Evolutionary conservation across 2,888 invertebrate genomes (phyloP), one percentile per base, ranked within the genome.

Genomic region (Prenolepis imparis): DNA sequence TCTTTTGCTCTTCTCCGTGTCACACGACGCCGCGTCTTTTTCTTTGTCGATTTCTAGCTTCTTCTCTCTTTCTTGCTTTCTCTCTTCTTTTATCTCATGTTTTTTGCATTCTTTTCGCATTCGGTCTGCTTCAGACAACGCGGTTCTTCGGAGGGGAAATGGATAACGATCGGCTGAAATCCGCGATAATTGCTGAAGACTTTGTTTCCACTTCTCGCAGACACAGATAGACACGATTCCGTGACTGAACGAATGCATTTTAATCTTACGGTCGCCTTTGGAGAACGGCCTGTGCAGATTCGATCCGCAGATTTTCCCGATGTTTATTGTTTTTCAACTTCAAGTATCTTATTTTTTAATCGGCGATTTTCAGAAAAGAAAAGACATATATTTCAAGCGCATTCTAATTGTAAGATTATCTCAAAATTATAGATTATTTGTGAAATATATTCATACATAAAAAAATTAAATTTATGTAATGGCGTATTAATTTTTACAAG

Each of bases 101-200:
- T 64, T 77, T n/a, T 61, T 12, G 48, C 55, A 6, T 15, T 67
- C 52, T 57, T 84, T 82, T 63, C 44, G 72, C 82, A 77, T 83
- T 85, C 81, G 85, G 84, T 41, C 82, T 82, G 84, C 68, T 75
- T 73, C 89, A 80, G 86, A 89, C 89, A 89, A 82, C 82, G 83
- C 85, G 63, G 77, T 82, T 66, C 70, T 84, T 82, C 82, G 41
- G 85, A 84, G 84, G 87, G n/a, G 70, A 86, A 84, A 68, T 82
- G 83, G 84, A 83, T 87, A 88, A 81, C 89, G 89, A 89, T 89
- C 84, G 89, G 84, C 48, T 80, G 83, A 86, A 88, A 85, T 74
- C 88, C 84, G 82, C 86, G 85, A 84, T 89, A 89, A 89, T 89
- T 89, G 88, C 84, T 85, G 67, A 82, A 87, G 85, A 82, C 85